Conservation (phyloP, 2,113 vertebrate species). For the Laticauda colubrina region DNA sequence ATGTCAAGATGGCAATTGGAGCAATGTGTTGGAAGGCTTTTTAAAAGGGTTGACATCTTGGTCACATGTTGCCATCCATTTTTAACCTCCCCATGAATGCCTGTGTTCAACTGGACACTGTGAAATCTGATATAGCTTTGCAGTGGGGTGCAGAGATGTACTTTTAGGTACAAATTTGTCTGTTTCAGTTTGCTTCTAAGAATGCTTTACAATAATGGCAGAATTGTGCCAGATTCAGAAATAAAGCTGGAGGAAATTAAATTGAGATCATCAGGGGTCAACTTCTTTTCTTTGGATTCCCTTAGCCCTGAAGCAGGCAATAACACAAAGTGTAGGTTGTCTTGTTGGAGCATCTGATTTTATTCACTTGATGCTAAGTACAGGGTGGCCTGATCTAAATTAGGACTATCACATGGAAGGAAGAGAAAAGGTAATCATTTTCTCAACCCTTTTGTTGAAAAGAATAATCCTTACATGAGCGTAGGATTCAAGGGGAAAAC, state of each 20-base stretch:
- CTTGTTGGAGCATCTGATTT: neutral
- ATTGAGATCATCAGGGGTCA: neutral
- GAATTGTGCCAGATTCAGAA: neutral
- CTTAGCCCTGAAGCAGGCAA: neutral
- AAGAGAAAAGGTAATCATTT: neutral
- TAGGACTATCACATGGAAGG: neutral
- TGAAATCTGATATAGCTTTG: neutral
- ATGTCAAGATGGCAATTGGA: neutral
- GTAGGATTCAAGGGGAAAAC: neutral
- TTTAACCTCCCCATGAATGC: neutral
- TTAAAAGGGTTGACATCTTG: neutral
- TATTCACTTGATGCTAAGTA: neutral
- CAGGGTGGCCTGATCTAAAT: neutral
- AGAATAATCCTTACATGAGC: neutral
- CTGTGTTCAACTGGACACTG: neutral
- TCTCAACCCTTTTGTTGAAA: neutral
- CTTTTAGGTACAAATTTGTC: neutral
- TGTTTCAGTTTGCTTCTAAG: neutral
- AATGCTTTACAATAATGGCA: neutral
- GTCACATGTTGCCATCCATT: neutral
- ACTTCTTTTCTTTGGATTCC: neutral
- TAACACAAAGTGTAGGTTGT: neutral
- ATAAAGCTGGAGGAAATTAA: conserved; percentile 18
- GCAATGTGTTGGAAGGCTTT: neutral
- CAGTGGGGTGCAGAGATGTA: neutral